Conservation (phyloP, 1,140 invertebrate genomes). For the Eufriesea mexicana region DNA sequence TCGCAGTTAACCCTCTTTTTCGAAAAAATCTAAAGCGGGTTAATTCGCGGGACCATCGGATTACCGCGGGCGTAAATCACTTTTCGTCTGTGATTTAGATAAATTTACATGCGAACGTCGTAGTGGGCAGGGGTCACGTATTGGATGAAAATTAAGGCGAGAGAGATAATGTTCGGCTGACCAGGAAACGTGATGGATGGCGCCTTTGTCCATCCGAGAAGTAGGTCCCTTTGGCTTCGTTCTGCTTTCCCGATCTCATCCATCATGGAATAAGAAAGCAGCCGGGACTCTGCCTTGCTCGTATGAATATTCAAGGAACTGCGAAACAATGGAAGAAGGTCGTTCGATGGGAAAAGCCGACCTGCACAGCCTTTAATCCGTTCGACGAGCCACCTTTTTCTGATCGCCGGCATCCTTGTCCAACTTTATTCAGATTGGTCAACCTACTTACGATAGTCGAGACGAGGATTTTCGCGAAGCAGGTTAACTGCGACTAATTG, state of each 20-base stretch:
- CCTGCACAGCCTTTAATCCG: constrained; percentile 19
- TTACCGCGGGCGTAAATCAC: constrained; percentile 16
- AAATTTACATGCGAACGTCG: constrained; percentile 17
- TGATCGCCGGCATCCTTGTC: not conserved
- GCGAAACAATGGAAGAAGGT: constrained; percentile 46
- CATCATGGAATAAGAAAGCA: constrained; percentile 67
- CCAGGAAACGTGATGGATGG: constrained; percentile 65
- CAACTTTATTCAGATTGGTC: constrained; percentile 30
- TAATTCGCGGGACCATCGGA: constrained; percentile 21
- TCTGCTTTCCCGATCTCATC: constrained; percentile 61
- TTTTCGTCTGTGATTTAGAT: not conserved
- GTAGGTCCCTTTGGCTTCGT: constrained; percentile 56
- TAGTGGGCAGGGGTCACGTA: not conserved
- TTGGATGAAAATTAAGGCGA: constrained; percentile 9
- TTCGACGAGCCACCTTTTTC: not conserved
- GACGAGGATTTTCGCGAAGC: not conserved
- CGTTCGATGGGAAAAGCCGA: not conserved
- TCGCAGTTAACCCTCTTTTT: not conserved
- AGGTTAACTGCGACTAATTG: constrained; percentile 3
- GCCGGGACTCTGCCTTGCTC: constrained; percentile 51
- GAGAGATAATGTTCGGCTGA: constrained; percentile 40
- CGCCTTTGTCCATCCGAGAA: constrained; percentile 58
- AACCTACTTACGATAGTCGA: not conserved
- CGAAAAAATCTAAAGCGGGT: not conserved
- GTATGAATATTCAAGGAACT: constrained; percentile 64